Evolutionary conservation across 2,888 invertebrate genomes (phyloP), one percentile per base, ranked within the genome.

Genomic region (Unio pictorum): DNA sequence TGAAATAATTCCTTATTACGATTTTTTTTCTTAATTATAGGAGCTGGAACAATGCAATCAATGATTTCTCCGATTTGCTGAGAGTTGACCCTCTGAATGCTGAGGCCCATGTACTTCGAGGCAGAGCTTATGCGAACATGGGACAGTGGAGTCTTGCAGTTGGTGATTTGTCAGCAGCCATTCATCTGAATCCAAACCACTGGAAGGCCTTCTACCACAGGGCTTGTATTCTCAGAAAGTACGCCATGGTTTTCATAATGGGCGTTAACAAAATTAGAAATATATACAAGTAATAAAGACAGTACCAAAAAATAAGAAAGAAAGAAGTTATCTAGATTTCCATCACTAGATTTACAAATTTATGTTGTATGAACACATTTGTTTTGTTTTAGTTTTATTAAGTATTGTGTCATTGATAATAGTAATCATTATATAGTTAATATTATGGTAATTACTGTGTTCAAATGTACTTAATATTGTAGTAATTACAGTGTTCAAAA

Each of bases 181-280:
- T 90, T 64, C 90, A 90, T 74, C 82, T 89, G 18, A 85, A 90
- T 75, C 90, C 90, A 20, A 79, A 82, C 61, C 84, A 84, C 76
- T 86, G 87, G 84, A 71, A 85, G 72, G 89, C 90, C 6, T 89
- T 87, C 78, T 90, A 87, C 74, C 84, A 88, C 67, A 79, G 90
- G 23, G 90, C 84, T 26, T 89, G 89, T 77, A 82, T 90, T 59
- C 83, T 90, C 6, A 81, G 89, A 73, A 89, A 86, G 88, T 88
- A 74, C 74, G 84, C 73, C 15, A 0, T 45, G 15, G 45, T n/a
- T 58, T 58, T 58, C 26, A 26, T 58, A 11, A 4, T 23, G 4
- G 58, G 15, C n/a, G 18, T 1, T 45, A 45, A 11, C 45, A 45
- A 45, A 15, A 1, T 45, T 45, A 45, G 2, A 45, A 15, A 45